A percentile compares a stretch with the other conserved stretches of the same genome.
These are phyloP conservation scores for Siniperca knerii DNA, from an alignment of 2,113 vertebrate species.

Conservation along the genomic window DNA sequence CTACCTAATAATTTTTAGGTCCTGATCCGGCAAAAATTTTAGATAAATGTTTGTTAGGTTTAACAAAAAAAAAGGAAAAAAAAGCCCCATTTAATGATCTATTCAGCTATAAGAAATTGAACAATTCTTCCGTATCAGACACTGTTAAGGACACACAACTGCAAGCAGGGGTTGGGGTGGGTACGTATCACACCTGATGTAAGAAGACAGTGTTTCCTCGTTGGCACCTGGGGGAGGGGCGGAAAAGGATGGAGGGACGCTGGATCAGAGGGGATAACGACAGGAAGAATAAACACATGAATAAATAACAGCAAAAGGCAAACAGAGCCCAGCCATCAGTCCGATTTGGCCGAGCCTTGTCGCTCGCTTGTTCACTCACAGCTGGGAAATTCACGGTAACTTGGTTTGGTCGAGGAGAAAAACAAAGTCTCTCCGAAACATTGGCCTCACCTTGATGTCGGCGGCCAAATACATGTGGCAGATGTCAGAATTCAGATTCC, in stretches of 20 bases:
- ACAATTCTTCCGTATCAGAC: not conserved
- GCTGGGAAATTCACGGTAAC: slow-evolving; percentile 75
- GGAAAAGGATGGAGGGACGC: slow-evolving; percentile 55
- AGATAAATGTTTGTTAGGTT: not conserved
- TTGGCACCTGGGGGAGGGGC: slow-evolving; percentile 61
- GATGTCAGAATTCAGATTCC: slow-evolving; percentile 56
- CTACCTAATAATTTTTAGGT: not conserved
- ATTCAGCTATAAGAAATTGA: not conserved
- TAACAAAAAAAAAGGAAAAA: not conserved
- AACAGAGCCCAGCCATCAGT: slow-evolving; percentile 77
- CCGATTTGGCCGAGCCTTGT: slow-evolving; percentile 74
- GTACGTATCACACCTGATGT: slow-evolving; percentile 74
- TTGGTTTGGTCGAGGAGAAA: slow-evolving; percentile 41
- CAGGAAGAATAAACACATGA: slow-evolving; percentile 80
- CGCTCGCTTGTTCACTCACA: slow-evolving; percentile 63
- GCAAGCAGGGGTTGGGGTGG: slow-evolving; percentile 12
- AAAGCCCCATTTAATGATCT: not conserved
- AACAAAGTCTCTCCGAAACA: slow-evolving; percentile 22
- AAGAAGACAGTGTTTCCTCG: slow-evolving; percentile 69
- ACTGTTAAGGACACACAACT: slow-evolving; percentile 8
- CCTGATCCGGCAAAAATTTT: not conserved
- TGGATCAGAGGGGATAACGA: slow-evolving; percentile 62
- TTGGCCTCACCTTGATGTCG: slow-evolving; percentile 54
- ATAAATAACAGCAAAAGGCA: slow-evolving; percentile 82
- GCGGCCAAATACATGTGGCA: slow-evolving; percentile 66